Base-by-base conservation (phyloP, 2,888 invertebrate species). In the Melinopterus prodromus region DNA sequence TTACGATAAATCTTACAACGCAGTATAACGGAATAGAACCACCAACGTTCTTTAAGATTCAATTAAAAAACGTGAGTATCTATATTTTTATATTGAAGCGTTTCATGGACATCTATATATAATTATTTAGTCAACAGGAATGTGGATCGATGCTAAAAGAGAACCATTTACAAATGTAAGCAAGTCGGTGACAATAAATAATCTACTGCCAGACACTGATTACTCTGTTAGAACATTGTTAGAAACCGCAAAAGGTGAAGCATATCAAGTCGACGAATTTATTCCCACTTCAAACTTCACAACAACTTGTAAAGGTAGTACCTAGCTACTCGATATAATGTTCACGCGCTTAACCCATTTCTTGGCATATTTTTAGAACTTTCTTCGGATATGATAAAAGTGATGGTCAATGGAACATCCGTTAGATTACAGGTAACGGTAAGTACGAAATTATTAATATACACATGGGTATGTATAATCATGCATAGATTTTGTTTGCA, bases 241-340 rank as follows among this genome's bases (percentile, higher is more conserved):
- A n/a, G 6, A n/a, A 36, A 35, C 74, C 0, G 14, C 0, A n/a
- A 71, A 71, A 1, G 2, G 16, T 14, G 15, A 71, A 4, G 15
- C 2, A n/a, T 74, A 74, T 74, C n/a, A n/a, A 12, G 35, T 26
- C 9, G 36, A 74, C n/a, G n/a, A 16, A 36, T 74, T 35, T 36
- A 36, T 74, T 35, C 35, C 35, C n/a, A 74, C 37, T 2, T 2
- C 37, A 9, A 26, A 6, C 12, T 74, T 74, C n/a, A 36, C 6
- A 74, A 74, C 74, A 37, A 36, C 6, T 26, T 74, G 74, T 36
- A 74, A 9, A 74, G 74, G 74, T 36, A 36, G n/a, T 71, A 71
- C 26, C 26, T 3, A 26, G n/a, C n/a, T n/a, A n/a, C n/a, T n/a
- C n/a, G 1, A 26, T 26, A 3, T 26, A 26, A 26, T 26, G 26